phyloP scores from a whole-genome alignment of 2,888 invertebrate genomes.

The Hedya salicella region DNA sequence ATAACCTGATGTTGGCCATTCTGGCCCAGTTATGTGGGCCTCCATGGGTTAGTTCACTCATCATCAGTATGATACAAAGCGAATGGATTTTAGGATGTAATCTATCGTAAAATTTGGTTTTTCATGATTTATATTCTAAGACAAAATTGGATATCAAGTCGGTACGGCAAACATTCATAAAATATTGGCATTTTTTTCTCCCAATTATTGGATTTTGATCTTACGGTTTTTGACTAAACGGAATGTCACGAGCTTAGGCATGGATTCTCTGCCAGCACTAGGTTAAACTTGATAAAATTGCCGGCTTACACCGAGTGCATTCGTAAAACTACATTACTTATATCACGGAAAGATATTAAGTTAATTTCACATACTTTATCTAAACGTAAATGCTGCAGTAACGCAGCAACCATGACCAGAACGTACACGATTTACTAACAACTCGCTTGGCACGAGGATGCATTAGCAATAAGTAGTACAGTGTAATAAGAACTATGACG shows the following conservation, averaged over 20 bases:
- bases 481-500: constrained; percentile 62
- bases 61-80: constrained; percentile 8
- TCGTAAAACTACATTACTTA: constrained; percentile 57
- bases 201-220: constrained; percentile 4
- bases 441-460: constrained; percentile 67
- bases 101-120: background rate
- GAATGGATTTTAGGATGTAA: constrained; percentile 4
- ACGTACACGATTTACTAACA: constrained; percentile 76
- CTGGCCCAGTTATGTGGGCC: constrained; percentile 24
- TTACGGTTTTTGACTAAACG: constrained; percentile 7
- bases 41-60: constrained; percentile 13
- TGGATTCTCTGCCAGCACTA: constrained; percentile 26
- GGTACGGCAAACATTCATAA: background rate
- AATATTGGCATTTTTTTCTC: constrained; percentile 11
- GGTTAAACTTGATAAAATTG: constrained; percentile 32
- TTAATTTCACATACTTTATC: constrained; percentile 62
- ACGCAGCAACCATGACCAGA: constrained; percentile 81
- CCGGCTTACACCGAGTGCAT: constrained; percentile 54
- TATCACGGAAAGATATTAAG: constrained; percentile 60
- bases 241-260: constrained; percentile 17
- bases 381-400: constrained; percentile 62
- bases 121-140: background rate
- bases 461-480: constrained; percentile 60
- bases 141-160: too few species aligned
- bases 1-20: constrained; percentile 28